Conservation (phyloP, 1,140 invertebrate genomes). For the Anadara kagoshimensis region DNA sequence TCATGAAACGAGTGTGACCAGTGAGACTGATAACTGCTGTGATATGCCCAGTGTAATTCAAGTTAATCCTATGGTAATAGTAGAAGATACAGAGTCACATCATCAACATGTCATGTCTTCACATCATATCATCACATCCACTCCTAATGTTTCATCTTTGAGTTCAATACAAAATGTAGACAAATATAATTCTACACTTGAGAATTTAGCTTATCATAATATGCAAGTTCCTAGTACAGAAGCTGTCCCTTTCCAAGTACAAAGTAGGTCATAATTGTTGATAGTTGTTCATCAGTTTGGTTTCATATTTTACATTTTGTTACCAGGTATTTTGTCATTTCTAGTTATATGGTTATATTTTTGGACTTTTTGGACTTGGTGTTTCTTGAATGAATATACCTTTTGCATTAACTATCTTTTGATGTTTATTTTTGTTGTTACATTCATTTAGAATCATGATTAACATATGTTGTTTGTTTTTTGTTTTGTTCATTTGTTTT, state of each 20-base stretch:
- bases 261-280: constrained; percentile 9
- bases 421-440: too few species aligned
- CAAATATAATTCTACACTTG: too few species aligned
- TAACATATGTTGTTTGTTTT: too few species aligned
- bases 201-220: too few species aligned
- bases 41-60: not conserved
- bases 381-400: too few species aligned
- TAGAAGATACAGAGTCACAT: constrained; percentile 18
- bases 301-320: not conserved
- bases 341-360: constrained; percentile 2
- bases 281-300: not conserved
- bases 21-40: not conserved
- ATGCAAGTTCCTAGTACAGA: constrained; percentile 25
- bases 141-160: too few species aligned
- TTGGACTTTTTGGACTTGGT: not conserved
- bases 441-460: too few species aligned
- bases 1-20: not conserved
- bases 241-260: not conserved
- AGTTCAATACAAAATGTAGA: too few species aligned
- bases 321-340: not conserved
- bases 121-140: not conserved
- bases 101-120: not conserved
- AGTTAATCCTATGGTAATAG: not conserved
- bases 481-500: too few species aligned
- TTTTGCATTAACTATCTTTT: too few species aligned